Evolutionary conservation across 2,797 vertebrate species (phyloP), one percentile per base, ranked within the genome.

Genomic region (Vipera latastei): DNA sequence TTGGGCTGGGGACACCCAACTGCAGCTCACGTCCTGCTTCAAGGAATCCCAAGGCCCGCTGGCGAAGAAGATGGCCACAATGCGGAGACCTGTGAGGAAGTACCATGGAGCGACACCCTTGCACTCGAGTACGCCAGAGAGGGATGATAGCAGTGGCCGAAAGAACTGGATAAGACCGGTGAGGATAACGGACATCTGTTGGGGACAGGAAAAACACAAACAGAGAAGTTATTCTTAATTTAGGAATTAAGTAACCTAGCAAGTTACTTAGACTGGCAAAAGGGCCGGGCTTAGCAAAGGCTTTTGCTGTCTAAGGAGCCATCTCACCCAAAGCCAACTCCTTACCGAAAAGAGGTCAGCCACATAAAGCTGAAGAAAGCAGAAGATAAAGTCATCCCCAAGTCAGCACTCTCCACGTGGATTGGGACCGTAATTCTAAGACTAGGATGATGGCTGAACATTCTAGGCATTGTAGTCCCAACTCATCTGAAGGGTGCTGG

Each of bases 41-140:
- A 86, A 2, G 2, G 53, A 14, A 55, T 92, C 91, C 93, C 93
- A 93, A n/a, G 93, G 91, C 53, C 88, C 89, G 0, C 90, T 92
- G 88, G 88, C 51, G 55, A 93, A 90, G 88, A 93, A 93, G 44
- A 93, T 73, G 88, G 91, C 88, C 60, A 93, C 88, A 9, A 93
- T 93, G 60, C 93, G 93, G 55, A 93, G 91, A 2, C 93, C 93
- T 56, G 92, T 83, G 60, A 93, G 93, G 91, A 90, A 92, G 91
- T 93, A 93, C 93, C 93, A 93, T 90, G 91, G 93, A 26, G 51
- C 61, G 4, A 92, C 32, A 25, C 93, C 91, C 61, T 90, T 13
- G 91, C 93, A 93, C 55, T 90, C 61, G 78, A 93, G 86, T 16
- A 88, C 69, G 4, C 90, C 92, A 44, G 92, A 92, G n/a, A 92